phyloP scores from a whole-genome alignment of 2,797 vertebrate species.

The Myripristis murdjan region DNA sequence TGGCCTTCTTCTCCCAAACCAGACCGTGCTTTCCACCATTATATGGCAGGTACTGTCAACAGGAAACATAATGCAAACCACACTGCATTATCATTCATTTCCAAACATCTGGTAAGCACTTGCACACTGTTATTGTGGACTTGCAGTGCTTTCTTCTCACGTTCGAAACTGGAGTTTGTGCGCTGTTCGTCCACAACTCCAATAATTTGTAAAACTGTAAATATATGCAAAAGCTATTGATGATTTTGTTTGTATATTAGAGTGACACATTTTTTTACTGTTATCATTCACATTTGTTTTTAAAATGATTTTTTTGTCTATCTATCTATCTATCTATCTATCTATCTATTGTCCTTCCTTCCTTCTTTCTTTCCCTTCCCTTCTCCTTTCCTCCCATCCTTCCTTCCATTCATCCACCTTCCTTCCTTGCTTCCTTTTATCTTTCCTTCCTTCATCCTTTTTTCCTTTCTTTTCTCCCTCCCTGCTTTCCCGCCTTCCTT shows the following conservation, averaged over 20 bases:
- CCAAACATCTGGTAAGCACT: slow-evolving; percentile 30
- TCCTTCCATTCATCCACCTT: too few species aligned
- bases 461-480: too few species aligned
- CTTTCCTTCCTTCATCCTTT: too few species aligned
- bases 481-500: too few species aligned
- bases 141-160: slow-evolving; percentile 3
- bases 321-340: background rate
- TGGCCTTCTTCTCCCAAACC: slow-evolving; percentile 91
- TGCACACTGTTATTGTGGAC: background rate
- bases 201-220: background rate
- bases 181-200: too few species aligned
- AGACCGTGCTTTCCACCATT: slow-evolving; percentile 91
- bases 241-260: too few species aligned
- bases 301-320: background rate
- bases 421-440: too few species aligned
- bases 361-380: too few species aligned
- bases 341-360: slow-evolving; percentile 1
- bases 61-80: slow-evolving; percentile 26
- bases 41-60: slow-evolving; percentile 91
- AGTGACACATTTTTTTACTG: background rate
- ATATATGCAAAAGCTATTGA: too few species aligned
- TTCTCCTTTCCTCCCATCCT: too few species aligned
- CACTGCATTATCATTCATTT: slow-evolving; percentile 58
- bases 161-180: too few species aligned
- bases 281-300: background rate